Conservation (phyloP, 2,113 vertebrate species). For the Cryptotis parvus region DNA sequence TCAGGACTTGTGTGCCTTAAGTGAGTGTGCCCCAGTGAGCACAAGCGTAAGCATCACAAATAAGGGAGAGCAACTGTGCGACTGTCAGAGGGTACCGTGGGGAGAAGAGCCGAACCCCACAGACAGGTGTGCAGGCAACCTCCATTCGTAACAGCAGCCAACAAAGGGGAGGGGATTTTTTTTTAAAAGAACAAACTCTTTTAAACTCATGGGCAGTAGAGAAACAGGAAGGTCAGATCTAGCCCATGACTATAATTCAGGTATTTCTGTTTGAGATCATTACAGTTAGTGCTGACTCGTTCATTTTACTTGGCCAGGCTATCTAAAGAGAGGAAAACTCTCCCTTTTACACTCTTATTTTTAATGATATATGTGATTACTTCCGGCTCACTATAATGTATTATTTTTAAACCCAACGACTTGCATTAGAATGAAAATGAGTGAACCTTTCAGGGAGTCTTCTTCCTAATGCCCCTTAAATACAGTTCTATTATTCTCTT, state of each 20-base stretch:
- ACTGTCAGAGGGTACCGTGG: no score
- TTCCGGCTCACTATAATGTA: neutral
- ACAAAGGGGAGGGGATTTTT: no score
- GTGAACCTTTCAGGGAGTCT: neutral
- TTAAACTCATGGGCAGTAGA: neutral
- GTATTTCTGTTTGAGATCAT: neutral
- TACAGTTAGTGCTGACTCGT: neutral
- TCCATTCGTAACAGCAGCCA: no score
- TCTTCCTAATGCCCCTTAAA: neutral
- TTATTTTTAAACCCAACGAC: constrained; percentile 30
- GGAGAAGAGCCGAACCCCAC: no score
- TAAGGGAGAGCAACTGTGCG: no score
- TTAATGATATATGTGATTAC: constrained; percentile 20
- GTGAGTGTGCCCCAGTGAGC: no score
- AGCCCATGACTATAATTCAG: neutral
- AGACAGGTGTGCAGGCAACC: no score
- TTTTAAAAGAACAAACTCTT: neutral
- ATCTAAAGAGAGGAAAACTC: neutral
- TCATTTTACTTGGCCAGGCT: neutral
- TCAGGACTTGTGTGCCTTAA: no score
- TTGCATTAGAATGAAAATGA: neutral
- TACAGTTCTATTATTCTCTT: neutral
- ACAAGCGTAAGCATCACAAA: no score
- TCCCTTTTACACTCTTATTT: neutral
- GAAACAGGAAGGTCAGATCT: constrained; percentile 31